Conservation (phyloP, 2,113 vertebrate genomes). For the Hucho hucho region DNA sequence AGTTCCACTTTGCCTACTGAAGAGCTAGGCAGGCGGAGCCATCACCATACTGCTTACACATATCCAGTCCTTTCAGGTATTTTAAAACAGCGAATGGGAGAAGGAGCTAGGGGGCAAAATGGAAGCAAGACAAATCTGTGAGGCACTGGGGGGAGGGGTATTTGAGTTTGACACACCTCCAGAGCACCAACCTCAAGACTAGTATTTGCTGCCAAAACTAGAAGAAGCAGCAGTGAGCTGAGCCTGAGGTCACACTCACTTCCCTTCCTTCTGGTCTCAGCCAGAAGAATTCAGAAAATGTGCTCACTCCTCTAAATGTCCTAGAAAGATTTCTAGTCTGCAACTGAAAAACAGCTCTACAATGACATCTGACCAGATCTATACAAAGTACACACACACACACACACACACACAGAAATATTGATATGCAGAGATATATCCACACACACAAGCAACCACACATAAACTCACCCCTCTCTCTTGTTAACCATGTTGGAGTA, state of each 20-base stretch:
- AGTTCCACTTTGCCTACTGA: too few relatives aligned
- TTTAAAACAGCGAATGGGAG: neutral
- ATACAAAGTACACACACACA: neutral
- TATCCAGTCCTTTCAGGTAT: neutral
- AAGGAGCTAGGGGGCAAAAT: neutral
- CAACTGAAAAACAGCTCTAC: too few relatives aligned
- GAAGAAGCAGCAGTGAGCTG: neutral
- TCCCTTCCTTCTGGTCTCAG: neutral
- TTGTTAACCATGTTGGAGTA: neutral
- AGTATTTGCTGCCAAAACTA: too few relatives aligned
- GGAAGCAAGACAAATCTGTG: neutral
- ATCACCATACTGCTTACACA: too few relatives aligned
- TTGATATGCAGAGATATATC: neutral
- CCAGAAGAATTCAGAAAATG: neutral
- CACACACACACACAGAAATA: neutral
- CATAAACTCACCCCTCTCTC: neutral
- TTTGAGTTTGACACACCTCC: too few relatives aligned
- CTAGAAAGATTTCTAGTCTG: too few relatives aligned
- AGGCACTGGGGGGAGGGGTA: too few relatives aligned
- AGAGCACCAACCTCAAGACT: too few relatives aligned
- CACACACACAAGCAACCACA: neutral
- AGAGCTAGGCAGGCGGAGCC: too few relatives aligned
- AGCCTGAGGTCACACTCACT: neutral
- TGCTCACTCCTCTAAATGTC: too few relatives aligned
- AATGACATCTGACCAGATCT: too few relatives aligned